Evolutionary conservation across 1,140 invertebrate genomes (phyloP), one percentile per base, ranked within the genome.

Genomic region (Bombus waltoni): DNA sequence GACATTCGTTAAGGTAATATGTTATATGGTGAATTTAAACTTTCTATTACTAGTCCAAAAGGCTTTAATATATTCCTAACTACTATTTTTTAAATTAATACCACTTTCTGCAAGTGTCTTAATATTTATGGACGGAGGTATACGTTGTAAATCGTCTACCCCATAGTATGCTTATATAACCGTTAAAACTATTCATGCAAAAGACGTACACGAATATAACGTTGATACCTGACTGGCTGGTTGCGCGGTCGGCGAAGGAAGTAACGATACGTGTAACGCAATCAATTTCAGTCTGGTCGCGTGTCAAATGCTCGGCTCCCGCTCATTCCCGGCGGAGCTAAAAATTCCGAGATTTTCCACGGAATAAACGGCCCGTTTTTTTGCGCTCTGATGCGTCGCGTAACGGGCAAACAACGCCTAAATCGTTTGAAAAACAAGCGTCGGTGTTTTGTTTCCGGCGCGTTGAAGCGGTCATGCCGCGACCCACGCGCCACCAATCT

Each of bases 391-490:
- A 13, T 83, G 42, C 81, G 32, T 11, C 73, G 32, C 13, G 57
- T 25, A 28, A 32, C 81, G 15, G 42, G 32, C 40, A 44, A 82
- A 82, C 59, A 65, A 35, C 81, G 81, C 81, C 59, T 76, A 83
- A 83, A 83, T 83, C 73, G 72, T 83, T 83, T 66, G 73, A 83
- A 83, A 83, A 83, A 83, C 81, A 83, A 76, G 72, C 59, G 81
- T 59, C 32, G 59, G 44, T 76, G 59, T 83, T 83, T 76, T 76
- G 73, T 76, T 83, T 76, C 57, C 72, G 53, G 32, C 80, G 80
- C 80, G 80, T 65, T 57, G 71, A 75, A 74, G 59, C 73, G 81
- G 72, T 5, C 15, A 32, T 32, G 32, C 44, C 44, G 38, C 79
- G 40, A 72, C 57, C 47, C 47, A 76, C 59, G 72, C 73, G 72